Evolutionary conservation across 2,797 vertebrate species (phyloP).

Genomic region (Sebastes wilsoni): DNA sequence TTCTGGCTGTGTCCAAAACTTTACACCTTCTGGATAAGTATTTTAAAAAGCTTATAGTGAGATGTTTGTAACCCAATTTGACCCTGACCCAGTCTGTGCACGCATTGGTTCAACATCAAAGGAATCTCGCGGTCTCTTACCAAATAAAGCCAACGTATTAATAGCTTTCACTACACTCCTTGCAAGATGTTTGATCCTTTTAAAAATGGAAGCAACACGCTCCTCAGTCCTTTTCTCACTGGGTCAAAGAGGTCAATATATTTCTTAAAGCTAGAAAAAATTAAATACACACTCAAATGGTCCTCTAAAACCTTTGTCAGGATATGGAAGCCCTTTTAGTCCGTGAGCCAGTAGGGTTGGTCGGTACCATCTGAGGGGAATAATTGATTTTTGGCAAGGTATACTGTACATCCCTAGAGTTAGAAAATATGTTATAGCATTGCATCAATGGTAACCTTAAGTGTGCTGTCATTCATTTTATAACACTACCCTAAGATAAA

Average conservation of each 20-base stretch:
- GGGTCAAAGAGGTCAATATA: too few species aligned
- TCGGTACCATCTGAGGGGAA: background rate
- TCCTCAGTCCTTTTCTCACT: too few species aligned
- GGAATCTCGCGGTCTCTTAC: background rate
- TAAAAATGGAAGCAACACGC: too few species aligned
- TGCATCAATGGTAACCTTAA: background rate
- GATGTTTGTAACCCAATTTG: background rate
- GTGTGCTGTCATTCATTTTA: too few species aligned
- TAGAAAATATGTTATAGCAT: background rate
- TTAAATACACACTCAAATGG: background rate
- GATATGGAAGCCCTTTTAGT: background rate
- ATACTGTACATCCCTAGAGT: background rate
- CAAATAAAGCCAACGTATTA: background rate
- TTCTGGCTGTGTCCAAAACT: background rate
- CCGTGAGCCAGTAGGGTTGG: background rate
- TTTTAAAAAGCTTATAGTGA: background rate
- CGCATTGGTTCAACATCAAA: background rate
- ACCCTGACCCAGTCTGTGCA: background rate
- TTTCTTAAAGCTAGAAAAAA: background rate
- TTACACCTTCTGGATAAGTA: background rate
- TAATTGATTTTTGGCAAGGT: background rate
- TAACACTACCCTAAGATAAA: too few species aligned
- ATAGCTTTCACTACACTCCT: background rate
- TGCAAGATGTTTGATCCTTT: background rate
- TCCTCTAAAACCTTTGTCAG: too few species aligned